Evolutionary conservation across 2,113 vertebrate genomes (phyloP), one percentile per base, ranked within the genome.

Genomic region (Hylia prasina): DNA sequence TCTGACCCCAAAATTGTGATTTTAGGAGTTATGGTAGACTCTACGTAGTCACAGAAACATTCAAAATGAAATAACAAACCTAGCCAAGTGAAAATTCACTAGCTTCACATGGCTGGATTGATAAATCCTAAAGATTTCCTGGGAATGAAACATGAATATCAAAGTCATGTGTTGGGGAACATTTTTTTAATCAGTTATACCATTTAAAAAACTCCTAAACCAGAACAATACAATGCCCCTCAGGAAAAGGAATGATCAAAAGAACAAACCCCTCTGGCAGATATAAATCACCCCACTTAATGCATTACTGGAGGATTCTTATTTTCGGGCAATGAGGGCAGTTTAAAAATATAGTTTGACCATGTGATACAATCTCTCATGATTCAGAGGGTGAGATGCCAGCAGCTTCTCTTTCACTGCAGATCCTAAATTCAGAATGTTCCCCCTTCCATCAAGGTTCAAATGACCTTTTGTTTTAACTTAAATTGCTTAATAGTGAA

Each of bases 121-220:
- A 94, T 93, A 93, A 95, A 90, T 77, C 85, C 79, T 56, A 40
- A 93, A 96, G 87, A 85, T 92, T 96, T 96, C 51, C 71, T 88
- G 58, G 51, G 64, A 95, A 85, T 60, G 47, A 91, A 96, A 91
- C 56, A 37, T 35, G 76, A 96, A 93, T 96, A 96, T 94, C 90
- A 94, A 97, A 97, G 90, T 94, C 90, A 95, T 94, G 64, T 96
- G 93, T 56, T 78, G 56, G 79, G 37, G 71, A 97, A 94, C 68
- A 92, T 92, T 94, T 96, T 96, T 95, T 93, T 88, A 95, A 97
- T 97, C 96, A 93, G 85, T 90, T 77, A 83, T 94, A 95, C 72
- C 13, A 30, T 96, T 94, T 81, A 10, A 88, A 94, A 95, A 70
- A 35, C 79, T 94, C 58, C 72, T 86, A 96, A 95, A 93, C 85